Base-by-base conservation (phyloP, 2,797 vertebrate genomes). In the Acestrorhynchus altus region DNA sequence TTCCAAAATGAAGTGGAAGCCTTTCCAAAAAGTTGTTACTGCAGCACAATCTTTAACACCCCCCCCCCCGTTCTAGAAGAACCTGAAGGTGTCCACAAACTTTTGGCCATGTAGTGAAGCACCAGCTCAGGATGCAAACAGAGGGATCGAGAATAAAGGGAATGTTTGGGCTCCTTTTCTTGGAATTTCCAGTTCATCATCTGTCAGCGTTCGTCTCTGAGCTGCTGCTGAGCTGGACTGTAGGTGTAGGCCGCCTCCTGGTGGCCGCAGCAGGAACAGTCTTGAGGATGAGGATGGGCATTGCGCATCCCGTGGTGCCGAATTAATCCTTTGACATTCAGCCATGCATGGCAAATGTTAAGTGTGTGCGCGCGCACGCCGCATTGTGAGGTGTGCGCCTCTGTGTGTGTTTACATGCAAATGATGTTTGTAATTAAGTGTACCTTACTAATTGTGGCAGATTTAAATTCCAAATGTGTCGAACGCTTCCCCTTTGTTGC, bases 251-350 rank as follows among this genome's bases (percentile, higher is more conserved):
- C 80, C 71, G 51, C 86, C 88, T 39, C 63, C 49, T 54, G 31
- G 84, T 88, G 92, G 90, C 16, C 3, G 12, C 1, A 12, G 13
- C 0, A 8, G 26, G 46, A 71, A 61, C 18, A 54, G 16, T 22
- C 35, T 39, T 35, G 18, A 11, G 61, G 49, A 0, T 35, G 18
- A 11, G 61, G 49, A 0, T 4, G 44, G 47, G 15, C 73, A 57
- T 51, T 83, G 84, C 64, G 83, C 67, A 83, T 77, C 11, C 31
- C 20, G 24, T 39, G 0, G 9, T 3, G 56, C 44, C 1, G 28
- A 51, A 60, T 51, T 51, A 77, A 69, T 69, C 65, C 74, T 69
- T 68, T 40, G 47, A 68, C 42, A 47, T 60, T 79, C 47, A 74
- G 8, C 64, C 72, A 74, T 63, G 65, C 46, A 16, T 70, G 65